Base-by-base conservation (phyloP, 37 sponge, comb jelly and placozoan species). In the Bolinopsis microptera region DNA sequence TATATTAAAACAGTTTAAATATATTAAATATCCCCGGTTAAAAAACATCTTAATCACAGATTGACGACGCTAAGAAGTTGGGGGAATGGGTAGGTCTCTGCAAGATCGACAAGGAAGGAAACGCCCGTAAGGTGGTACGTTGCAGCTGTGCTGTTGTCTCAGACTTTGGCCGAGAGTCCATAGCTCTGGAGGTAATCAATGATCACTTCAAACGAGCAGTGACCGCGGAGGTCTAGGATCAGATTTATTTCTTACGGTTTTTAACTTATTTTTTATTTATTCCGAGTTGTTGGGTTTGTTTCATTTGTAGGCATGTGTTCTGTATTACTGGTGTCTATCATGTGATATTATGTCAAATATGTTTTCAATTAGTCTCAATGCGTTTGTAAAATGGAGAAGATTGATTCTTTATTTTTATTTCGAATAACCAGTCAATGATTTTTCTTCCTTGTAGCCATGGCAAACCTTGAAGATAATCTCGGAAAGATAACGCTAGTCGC, bases 51-150 rank as follows among this genome's bases (percentile, higher is more conserved):
- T 32, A 27, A 34, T 36, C 37, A 1, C 80, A 77, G 94, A 96
- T 97, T 28, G 96, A 96, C 32, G 97, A 96, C 94, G 96, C 95
- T 38, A 96, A 94, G 86, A 95, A 97, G 68, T 95, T 99, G 1
- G 99, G 99, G 0, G 99, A 99, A 77, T 99, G 99, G 99, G 96
- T 95, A 9, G 99, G 99, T 5, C 96, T 99, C 33, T 99, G 99
- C 83, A 97, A 97, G 93, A 96, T 99, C 40, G 99, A 97, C 95
- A 97, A 95, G 93, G 97, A 97, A 37, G 99, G 99, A 30, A 97
- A 97, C 28, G 97, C 99, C 32, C 69, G 98, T 38, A 99, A 99
- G 93, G 95, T 99, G 27, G 99, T 99, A 35, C 96, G 97, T 86
- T 99, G 99, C 96, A 99, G 98, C 96, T 96, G 97, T 76, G 96